Evolutionary conservation across 1,140 invertebrate genomes (phyloP).

Genomic region (Papilio xuthus): DNA sequence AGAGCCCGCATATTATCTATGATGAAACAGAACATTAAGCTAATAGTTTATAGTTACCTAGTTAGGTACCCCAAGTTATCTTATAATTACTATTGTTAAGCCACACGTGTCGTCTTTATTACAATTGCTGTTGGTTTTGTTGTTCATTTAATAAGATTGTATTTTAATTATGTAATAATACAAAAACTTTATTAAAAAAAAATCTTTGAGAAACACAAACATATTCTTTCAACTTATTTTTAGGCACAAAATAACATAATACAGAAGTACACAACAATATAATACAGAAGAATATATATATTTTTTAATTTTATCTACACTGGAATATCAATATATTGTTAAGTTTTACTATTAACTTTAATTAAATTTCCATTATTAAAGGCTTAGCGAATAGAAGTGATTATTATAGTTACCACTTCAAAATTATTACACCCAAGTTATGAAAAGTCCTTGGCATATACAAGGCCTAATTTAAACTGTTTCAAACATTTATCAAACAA

Average conservation of each 20-base stretch:
- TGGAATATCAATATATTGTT: too few relatives aligned
- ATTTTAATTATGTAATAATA: constrained; percentile 5
- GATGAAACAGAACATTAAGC: not conserved
- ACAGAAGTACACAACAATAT: too few relatives aligned
- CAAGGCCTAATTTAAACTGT: not conserved
- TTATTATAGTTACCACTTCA: too few relatives aligned
- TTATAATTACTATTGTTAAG: not conserved
- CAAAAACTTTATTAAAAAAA: not conserved
- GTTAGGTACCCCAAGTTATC: not conserved
- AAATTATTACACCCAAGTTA: not conserved
- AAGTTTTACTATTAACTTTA: too few relatives aligned
- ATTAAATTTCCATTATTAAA: not conserved
- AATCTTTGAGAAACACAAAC: too few relatives aligned
- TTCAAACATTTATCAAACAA: not conserved
- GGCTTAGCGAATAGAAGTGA: too few relatives aligned
- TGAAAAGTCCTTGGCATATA: not conserved
- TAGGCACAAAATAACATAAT: too few relatives aligned
- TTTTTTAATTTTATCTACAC: too few relatives aligned
- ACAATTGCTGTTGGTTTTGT: not conserved
- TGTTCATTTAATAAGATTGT: not conserved
- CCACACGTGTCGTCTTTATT: constrained; percentile 14
- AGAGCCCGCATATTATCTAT: constrained; percentile 10
- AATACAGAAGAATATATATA: too few relatives aligned
- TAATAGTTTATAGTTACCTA: constrained; percentile 26
- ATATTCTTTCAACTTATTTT: too few relatives aligned